phyloP scores from a whole-genome alignment of 2,888 invertebrate genomes.

The Tipula confusa region DNA sequence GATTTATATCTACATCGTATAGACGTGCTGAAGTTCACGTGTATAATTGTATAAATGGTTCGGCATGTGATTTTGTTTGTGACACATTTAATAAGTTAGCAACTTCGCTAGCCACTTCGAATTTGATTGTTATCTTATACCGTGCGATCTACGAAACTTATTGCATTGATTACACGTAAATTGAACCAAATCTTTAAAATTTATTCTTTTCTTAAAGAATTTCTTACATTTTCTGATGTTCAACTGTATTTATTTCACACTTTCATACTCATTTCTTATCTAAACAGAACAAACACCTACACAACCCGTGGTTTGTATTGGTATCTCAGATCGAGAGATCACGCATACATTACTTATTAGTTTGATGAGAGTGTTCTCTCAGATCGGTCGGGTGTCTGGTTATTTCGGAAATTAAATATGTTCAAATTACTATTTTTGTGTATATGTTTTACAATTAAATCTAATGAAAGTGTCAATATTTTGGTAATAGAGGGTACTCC shows the following conservation, averaged over 20 bases:
- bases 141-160: too few species aligned
- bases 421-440: background rate
- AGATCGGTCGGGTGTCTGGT: background rate
- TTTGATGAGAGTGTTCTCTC: background rate
- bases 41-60: too few species aligned
- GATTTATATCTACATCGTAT: too few species aligned
- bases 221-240: background rate
- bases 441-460: background rate
- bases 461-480: slow-evolving; percentile 36
- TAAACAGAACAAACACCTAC: background rate
- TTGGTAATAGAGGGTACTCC: slow-evolving; percentile 39
- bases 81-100: too few species aligned
- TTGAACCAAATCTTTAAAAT: background rate
- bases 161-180: too few species aligned
- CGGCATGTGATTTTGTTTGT: too few species aligned
- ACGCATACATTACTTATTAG: background rate
- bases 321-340: background rate
- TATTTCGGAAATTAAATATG: background rate
- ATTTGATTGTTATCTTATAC: too few species aligned
- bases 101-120: too few species aligned
- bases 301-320: background rate
- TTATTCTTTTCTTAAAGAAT: background rate
- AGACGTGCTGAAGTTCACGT: too few species aligned
- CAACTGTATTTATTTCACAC: background rate
- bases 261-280: background rate